phyloP scores from a whole-genome alignment of 2,888 invertebrate genomes.

The Chirona hameri region DNA sequence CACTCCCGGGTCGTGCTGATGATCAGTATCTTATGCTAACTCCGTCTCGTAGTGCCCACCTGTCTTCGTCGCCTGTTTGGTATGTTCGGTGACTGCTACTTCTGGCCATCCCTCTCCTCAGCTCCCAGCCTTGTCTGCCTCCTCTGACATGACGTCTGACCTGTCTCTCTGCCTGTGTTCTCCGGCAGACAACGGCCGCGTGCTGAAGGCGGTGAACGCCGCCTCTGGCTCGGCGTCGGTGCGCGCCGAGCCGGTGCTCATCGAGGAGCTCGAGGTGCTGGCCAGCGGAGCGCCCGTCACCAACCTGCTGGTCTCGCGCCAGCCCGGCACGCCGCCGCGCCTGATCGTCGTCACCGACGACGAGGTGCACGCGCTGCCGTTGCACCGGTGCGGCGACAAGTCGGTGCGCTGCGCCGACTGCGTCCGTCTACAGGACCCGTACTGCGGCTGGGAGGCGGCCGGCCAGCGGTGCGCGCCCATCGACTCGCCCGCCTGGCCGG shows the following conservation, averaged over 20 bases:
- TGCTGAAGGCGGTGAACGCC: conserved; percentile 84
- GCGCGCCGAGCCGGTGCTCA: conserved; percentile 66
- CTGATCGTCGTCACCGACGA: conserved; percentile 31
- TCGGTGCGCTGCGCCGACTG: conserved; percentile 66
- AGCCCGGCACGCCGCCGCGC: background rate
- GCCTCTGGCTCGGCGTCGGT: conserved; percentile 83
- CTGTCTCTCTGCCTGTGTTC: background rate
- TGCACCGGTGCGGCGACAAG: conserved; percentile 37
- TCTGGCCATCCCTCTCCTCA: too few species aligned
- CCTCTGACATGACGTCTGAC: background rate
- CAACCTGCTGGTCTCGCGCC: background rate
- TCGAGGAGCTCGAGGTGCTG: conserved; percentile 5
- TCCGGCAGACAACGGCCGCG: conserved; percentile 68
- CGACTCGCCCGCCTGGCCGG: conserved; percentile 28
- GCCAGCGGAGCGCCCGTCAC: background rate
- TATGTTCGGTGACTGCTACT: background rate
- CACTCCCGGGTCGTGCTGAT: too few species aligned
- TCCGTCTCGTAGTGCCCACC: too few species aligned
- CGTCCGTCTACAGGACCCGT: conserved; percentile 94
- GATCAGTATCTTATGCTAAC: too few species aligned
- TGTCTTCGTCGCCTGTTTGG: too few species aligned
- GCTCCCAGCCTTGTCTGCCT: too few species aligned
- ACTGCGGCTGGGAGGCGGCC: conserved; percentile 85
- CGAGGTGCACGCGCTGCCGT: conserved; percentile 38
- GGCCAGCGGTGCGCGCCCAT: conserved; percentile 5